Evolutionary conservation across 1,140 invertebrate species (phyloP), one percentile per base, ranked within the genome.

Genomic region (Drosophila tropicalis): DNA sequence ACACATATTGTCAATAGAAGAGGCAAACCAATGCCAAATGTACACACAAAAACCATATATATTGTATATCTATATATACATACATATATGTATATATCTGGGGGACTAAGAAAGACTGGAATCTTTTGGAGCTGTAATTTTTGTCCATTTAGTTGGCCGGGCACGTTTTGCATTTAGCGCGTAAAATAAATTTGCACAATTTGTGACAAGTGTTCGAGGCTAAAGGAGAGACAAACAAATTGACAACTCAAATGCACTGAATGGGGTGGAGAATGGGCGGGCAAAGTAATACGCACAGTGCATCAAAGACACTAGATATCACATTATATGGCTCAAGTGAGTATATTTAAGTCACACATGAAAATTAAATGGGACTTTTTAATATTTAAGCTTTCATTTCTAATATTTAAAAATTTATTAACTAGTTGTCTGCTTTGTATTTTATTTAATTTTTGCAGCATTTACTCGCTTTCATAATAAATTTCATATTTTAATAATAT

Each of bases 171-270:
- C 83, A 86, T 87, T 87, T 87, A 83, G 83, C 79, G 83, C 79
- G 83, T 86, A 82, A 86, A 82, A 86, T 86, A 86, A 86, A 87
- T 86, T 86, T 86, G 79, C 83, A 87, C 83, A 86, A 86, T 86
- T 86, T 86, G 83, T 82, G 83, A 86, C 82, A 86, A 86, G 82
- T 86, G 82, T 86, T 76, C 75, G 79, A 41, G 64, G 22, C 17
- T 19, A 19, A 29, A 25, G 41, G 64, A 61, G 74, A 40, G 34
- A 67, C 41, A 86, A 75, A 61, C 75, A 86, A 85, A 85, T 81
- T 85, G 82, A 86, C 82, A 85, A 75, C 55, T 56, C 15, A 54
- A 70, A 70, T 15, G 39, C 44, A 36, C 36, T 76, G 72, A 64
- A 51, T 51, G 67, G 39, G 69, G 22, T 17, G 32, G 32, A 22